phyloP scores from a whole-genome alignment of 2,113 vertebrate genomes.

The Sciurus niger region DNA sequence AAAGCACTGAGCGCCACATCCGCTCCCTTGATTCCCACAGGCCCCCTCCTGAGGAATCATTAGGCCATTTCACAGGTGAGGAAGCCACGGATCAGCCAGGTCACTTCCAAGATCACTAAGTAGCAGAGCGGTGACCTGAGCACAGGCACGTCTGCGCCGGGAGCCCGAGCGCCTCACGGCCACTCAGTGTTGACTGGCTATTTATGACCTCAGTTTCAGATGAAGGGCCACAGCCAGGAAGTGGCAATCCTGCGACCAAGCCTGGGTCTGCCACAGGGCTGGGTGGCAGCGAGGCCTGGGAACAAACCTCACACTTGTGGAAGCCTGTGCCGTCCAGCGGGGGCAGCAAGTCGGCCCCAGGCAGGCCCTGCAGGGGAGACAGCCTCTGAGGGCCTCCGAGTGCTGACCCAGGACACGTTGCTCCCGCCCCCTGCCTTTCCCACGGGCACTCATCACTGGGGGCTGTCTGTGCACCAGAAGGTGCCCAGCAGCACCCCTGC shows the following conservation, averaged over 20 bases:
- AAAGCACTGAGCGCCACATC: background rate
- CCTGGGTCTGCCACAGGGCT: too few relatives aligned
- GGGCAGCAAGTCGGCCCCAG: background rate
- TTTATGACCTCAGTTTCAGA: background rate
- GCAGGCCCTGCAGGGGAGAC: background rate
- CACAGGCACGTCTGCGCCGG: background rate
- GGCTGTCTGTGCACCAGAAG: background rate
- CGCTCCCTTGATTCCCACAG: background rate
- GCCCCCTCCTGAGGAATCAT: background rate
- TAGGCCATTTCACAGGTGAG: background rate
- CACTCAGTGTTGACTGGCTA: background rate
- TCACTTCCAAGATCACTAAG: background rate
- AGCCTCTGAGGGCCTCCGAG: background rate
- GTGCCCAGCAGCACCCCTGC: too few relatives aligned
- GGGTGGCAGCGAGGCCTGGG: background rate
- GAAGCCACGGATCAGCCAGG: background rate
- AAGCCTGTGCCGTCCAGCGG: background rate
- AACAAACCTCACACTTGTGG: background rate
- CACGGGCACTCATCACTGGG: too few relatives aligned
- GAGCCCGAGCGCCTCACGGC: background rate
- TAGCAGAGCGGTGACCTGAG: background rate
- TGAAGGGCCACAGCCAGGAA: background rate
- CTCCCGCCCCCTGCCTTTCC: background rate
- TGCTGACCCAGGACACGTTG: accelerated
- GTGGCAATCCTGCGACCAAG: background rate